Conservation (phyloP, 2,797 vertebrate species). For the Scleropages formosus region DNA sequence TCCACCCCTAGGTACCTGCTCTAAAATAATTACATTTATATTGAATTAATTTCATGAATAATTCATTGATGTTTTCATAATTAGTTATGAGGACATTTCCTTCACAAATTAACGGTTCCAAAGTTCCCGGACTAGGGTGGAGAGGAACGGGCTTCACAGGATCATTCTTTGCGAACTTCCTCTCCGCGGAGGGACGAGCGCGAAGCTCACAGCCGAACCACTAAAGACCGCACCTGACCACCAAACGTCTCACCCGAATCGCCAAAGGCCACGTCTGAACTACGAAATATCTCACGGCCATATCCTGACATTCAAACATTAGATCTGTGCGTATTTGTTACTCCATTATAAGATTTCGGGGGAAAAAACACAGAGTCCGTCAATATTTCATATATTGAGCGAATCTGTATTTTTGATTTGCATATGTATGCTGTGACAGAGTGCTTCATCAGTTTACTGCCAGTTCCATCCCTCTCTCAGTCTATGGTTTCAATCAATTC, state of each 20-base stretch:
- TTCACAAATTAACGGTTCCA: conserved; percentile 12
- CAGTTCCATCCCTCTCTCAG: neutral
- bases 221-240: too few species aligned
- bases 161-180: too few species aligned
- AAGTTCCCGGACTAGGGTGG: neutral
- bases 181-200: too few species aligned
- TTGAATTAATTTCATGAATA: conserved; percentile 50
- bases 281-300: neutral
- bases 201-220: too few species aligned
- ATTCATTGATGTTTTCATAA: conserved; percentile 45
- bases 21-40: conserved; percentile 46
- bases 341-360: neutral
- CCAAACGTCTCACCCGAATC: too few species aligned
- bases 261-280: too few species aligned
- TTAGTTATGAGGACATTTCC: conserved; percentile 34
- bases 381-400: conserved; percentile 1
- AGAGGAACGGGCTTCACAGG: neutral
- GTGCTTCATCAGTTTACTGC: neutral
- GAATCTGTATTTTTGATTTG: neutral
- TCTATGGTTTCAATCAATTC: neutral
- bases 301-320: neutral
- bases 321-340: neutral
- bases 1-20: conserved; percentile 38
- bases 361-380: neutral
- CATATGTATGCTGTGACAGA: too few species aligned